These are phyloP conservation scores for Philaenus spumarius DNA, from an alignment of 1,140 invertebrate species.

Conservation along the genomic window DNA sequence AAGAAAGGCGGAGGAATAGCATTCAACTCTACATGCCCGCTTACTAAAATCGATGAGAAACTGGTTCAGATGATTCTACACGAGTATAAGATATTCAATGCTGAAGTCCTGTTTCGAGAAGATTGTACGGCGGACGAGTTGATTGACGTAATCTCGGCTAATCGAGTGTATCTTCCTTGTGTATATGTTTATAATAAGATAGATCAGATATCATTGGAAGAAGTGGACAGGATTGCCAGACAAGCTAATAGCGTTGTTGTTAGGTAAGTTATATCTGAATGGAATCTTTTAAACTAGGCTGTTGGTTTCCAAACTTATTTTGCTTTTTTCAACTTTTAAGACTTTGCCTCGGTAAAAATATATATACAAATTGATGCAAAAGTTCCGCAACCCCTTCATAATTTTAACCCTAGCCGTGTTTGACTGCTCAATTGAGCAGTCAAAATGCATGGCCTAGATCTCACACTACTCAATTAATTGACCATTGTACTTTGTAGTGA, in stretches of 20 bases:
- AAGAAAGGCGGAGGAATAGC: constrained; percentile 98
- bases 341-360: too few relatives aligned
- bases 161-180: constrained; percentile 95
- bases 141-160: constrained; percentile 98
- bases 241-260: constrained; percentile 90
- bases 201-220: constrained; percentile 99
- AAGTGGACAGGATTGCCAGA: constrained; percentile 92
- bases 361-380: too few relatives aligned
- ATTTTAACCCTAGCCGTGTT: too few relatives aligned
- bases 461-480: too few relatives aligned
- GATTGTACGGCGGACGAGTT: constrained; percentile 94
- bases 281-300: too few relatives aligned
- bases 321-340: too few relatives aligned
- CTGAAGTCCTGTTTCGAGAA: constrained; percentile 94
- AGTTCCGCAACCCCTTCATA: too few relatives aligned
- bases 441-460: too few relatives aligned
- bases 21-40: constrained; percentile 93
- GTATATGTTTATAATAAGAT: constrained; percentile 99
- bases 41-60: constrained; percentile 95
- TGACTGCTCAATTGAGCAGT: too few relatives aligned
- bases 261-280: constrained; percentile 70
- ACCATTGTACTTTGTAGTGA: too few relatives aligned
- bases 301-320: too few relatives aligned
- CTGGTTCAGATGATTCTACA: constrained; percentile 97
- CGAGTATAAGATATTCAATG: constrained; percentile 99